A percentile compares a stretch with the other conserved stretches of the same genome.
phyloP scores from a whole-genome alignment of 2,797 vertebrate species.

The Chelon auratus region DNA sequence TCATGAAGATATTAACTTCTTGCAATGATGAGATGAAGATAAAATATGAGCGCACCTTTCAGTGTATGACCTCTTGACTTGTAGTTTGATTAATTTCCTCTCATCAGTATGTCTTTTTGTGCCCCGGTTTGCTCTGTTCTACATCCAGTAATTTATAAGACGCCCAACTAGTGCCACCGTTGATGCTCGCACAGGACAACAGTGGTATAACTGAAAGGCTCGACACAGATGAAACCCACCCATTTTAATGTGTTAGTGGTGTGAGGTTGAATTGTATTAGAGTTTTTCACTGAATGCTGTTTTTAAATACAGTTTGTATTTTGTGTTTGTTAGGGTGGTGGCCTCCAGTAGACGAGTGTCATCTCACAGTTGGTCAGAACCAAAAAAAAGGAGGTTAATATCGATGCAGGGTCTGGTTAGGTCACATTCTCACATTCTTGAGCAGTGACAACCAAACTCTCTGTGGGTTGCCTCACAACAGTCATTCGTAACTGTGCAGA shows the following conservation, averaged over 20 bases:
- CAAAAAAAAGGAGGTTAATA: constrained; percentile 36
- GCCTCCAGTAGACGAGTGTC: constrained; percentile 2
- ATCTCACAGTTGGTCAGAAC: constrained; percentile 34
- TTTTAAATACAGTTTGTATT: constrained; percentile 10
- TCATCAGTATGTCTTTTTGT: too few relatives aligned
- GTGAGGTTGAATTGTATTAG: not conserved
- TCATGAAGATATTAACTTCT: too few relatives aligned
- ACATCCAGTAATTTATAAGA: too few relatives aligned
- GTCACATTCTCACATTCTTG: constrained; percentile 76
- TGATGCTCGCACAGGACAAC: not conserved
- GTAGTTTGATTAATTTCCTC: too few relatives aligned
- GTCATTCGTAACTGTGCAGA: constrained; percentile 50
- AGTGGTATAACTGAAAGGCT: not conserved
- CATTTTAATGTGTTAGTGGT: too few relatives aligned
- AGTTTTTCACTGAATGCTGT: constrained; percentile 9
- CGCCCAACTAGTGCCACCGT: too few relatives aligned
- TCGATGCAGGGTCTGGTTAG: constrained; percentile 53
- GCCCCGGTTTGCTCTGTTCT: too few relatives aligned
- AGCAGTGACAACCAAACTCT: constrained; percentile 57
- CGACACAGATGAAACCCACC: not conserved
- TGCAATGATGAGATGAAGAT: too few relatives aligned
- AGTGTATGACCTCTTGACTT: too few relatives aligned
- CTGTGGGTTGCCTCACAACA: constrained; percentile 49
- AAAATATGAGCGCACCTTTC: too few relatives aligned
- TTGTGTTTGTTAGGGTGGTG: not conserved